A percentile compares a stretch with the other conserved stretches of the same genome.
phyloP scores from a whole-genome alignment of 2,797 vertebrate genomes.

The Paratrypauchen microcephalus region DNA sequence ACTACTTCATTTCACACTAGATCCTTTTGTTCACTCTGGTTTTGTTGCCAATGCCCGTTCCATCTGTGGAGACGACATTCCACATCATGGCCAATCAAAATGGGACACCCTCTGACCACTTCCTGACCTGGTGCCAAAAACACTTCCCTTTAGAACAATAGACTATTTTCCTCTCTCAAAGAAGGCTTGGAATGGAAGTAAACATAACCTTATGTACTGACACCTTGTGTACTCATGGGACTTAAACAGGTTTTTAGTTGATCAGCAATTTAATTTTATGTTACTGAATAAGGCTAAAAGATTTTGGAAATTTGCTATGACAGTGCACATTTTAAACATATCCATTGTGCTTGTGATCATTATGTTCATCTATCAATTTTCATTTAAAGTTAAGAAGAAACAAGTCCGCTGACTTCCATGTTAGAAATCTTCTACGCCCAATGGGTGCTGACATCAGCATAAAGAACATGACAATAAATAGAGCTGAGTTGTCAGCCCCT shows the following conservation, averaged over 20 bases:
- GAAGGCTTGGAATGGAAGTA: conserved; percentile 46
- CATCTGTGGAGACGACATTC: conserved; percentile 29
- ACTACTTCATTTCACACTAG: conserved; percentile 19
- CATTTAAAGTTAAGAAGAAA: no score
- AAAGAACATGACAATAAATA: no score
- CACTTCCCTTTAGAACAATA: conserved; percentile 74
- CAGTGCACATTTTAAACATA: background rate
- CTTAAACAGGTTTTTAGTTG: background rate
- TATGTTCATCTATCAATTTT: no score
- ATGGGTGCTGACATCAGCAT: no score
- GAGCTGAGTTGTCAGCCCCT: no score
- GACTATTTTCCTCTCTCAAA: conserved; percentile 66
- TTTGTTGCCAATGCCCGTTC: conserved; percentile 36
- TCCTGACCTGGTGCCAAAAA: conserved; percentile 61
- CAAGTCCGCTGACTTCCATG: no score
- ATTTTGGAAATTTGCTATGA: background rate
- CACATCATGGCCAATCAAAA: conserved; percentile 50
- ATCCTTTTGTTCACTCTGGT: conserved; percentile 30
- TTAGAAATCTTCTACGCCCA: no score
- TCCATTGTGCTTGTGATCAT: background rate
- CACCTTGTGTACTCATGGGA: conserved; percentile 24
- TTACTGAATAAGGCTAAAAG: background rate
- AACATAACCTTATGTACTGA: conserved; percentile 53
- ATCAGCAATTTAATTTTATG: background rate
- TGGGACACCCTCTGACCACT: conserved; percentile 45